phyloP scores from a whole-genome alignment of 2,888 invertebrate genomes.

The Stenoptilia bipunctidactyla region DNA sequence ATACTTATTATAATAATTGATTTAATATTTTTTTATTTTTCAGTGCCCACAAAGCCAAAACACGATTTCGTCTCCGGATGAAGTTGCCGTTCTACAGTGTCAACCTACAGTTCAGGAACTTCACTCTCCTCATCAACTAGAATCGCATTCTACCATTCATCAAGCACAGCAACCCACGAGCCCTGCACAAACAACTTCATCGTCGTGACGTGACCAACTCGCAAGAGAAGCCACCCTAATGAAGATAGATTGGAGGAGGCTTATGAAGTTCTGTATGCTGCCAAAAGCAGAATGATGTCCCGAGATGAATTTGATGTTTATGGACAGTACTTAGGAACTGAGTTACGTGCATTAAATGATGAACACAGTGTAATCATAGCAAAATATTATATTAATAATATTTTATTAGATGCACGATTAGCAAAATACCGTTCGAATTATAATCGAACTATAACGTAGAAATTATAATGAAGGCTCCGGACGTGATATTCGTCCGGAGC shows the following conservation, averaged over 20 bases:
- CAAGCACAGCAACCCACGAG: slow-evolving; percentile 12
- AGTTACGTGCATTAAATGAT: slow-evolving; percentile 16
- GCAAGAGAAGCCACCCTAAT: slow-evolving; percentile 9
- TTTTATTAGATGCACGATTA: slow-evolving; percentile 15
- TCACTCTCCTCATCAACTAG: slow-evolving; percentile 13
- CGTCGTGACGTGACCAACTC: slow-evolving; percentile 13
- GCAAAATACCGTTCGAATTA: slow-evolving; percentile 13
- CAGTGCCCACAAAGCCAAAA: slow-evolving; percentile 13
- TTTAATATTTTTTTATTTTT: slow-evolving; percentile 13
- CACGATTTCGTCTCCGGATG: slow-evolving; percentile 13
- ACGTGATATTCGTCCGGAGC: slow-evolving; percentile 8
- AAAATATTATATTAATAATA: slow-evolving; percentile 18
- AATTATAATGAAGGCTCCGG: slow-evolving; percentile 10
- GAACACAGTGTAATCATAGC: slow-evolving; percentile 14
- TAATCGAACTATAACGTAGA: slow-evolving; percentile 11
- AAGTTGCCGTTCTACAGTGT: slow-evolving; percentile 12
- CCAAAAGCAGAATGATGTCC: slow-evolving; percentile 14
- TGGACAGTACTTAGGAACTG: slow-evolving; percentile 16
- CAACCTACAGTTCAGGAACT: slow-evolving; percentile 13
- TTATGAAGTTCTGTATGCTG: slow-evolving; percentile 15
- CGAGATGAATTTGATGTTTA: slow-evolving; percentile 16
- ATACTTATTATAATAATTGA: slow-evolving; percentile 8
- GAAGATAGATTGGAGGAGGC: slow-evolving; percentile 13
- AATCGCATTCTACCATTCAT: slow-evolving; percentile 11
- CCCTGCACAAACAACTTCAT: slow-evolving; percentile 12